These are phyloP conservation scores for Pteromalus puparum DNA, from an alignment of 1,140 invertebrate species.

Conservation along the genomic window DNA sequence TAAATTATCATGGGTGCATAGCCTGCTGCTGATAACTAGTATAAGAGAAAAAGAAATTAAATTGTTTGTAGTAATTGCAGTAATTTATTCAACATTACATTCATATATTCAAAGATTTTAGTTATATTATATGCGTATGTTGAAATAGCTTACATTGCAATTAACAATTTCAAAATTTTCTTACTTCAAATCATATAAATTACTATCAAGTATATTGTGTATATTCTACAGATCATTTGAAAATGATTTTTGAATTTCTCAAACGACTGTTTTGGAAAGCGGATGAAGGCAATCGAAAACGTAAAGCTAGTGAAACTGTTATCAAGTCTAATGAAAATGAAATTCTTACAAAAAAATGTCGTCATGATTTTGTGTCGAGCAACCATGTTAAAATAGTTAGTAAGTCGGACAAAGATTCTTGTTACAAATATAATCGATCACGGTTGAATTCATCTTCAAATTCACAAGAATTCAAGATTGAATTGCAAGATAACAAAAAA, in stretches of 20 bases:
- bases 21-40: too few relatives aligned
- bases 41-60: too few relatives aligned
- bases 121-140: too few relatives aligned
- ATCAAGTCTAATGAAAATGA: slow-evolving; percentile 37
- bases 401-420: slow-evolving; percentile 37
- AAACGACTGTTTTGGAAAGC: slow-evolving; percentile 63
- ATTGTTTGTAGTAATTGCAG: too few relatives aligned
- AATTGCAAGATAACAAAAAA: slow-evolving; percentile 28
- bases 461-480: slow-evolving; percentile 15
- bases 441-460: slow-evolving; percentile 46
- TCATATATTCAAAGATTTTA: too few relatives aligned
- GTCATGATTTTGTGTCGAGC: slow-evolving; percentile 44
- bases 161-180: too few relatives aligned
- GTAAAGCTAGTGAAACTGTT: slow-evolving; percentile 50
- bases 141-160: too few relatives aligned
- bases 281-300: slow-evolving; percentile 62
- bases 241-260: slow-evolving; percentile 64
- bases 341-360: slow-evolving; percentile 57
- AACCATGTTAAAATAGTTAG: slow-evolving; percentile 23
- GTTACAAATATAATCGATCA: slow-evolving; percentile 38
- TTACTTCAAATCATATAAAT: not conserved
- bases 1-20: too few relatives aligned
- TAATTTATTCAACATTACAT: too few relatives aligned
- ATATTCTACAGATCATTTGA: not conserved
- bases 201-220: not conserved